Base-by-base conservation (phyloP, 2,113 vertebrate species). In the Bagarius yarrelli region DNA sequence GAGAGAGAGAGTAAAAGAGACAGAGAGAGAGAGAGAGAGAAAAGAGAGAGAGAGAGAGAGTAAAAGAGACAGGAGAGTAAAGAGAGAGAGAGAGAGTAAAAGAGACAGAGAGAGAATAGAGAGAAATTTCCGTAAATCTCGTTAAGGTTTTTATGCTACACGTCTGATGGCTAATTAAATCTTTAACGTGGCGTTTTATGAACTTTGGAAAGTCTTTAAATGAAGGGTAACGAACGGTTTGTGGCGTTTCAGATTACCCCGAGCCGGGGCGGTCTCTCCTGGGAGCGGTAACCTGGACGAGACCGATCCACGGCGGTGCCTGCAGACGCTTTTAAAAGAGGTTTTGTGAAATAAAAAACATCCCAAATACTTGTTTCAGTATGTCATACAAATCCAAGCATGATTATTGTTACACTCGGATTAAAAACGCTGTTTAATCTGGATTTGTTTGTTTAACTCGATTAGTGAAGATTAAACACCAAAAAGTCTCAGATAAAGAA, bases 241-340 rank as follows among this genome's bases (percentile, higher is more conserved):
- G 40, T 63, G 16, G 47, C 36, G 75, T 53, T 80, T 52, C 86
- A 99, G 98, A 96, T 90, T 99, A 98, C 80, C 96, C 96, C 75
- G 95, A 98, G 82, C 94, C 94, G 0, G 95, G 94, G 63, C 93
- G 90, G 83, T 99, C n/a, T 99, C 90, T 94, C 93, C 83, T 99
- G 98, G 98, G 94, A 97, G 84, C 95, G 89, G 73, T 99, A 99
- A n/a, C 87, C 90, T 99, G 86, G 93, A 95, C 81, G 97, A 99
- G 91, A 99, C 96, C 0, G 96, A 50, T 89, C 96, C 27, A 94
- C 94, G 78, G 95, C 96, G 27, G 98, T 97, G 80, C 93, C 95
- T 6, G 63, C 92, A 34, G 95, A 96, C 78, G 93, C 95, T 73
- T 99, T 99, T 88, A 96, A 95, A n/a, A 92, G 93, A 94, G 94